These are phyloP conservation scores for Catagonus wagneri DNA, from an alignment of 2,113 vertebrate species.

Conservation along the genomic window DNA sequence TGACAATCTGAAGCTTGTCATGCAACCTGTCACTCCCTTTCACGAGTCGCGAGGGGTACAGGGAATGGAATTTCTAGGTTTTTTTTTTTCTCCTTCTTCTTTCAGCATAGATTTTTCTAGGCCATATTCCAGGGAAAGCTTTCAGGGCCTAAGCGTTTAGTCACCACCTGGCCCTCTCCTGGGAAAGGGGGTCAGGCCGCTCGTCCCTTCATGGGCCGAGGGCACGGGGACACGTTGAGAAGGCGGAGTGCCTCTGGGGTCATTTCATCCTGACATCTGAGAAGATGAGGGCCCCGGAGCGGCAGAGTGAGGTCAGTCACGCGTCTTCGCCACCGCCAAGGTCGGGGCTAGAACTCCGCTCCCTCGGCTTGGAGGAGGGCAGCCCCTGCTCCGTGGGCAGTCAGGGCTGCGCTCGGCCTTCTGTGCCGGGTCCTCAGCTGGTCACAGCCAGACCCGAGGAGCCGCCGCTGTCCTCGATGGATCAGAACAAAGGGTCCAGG, in stretches of 20 bases:
- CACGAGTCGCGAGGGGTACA: background rate
- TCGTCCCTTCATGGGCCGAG: accelerated
- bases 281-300: background rate
- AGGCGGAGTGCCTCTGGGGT: accelerated
- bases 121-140: background rate
- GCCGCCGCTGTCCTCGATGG: accelerated
- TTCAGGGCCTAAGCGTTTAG: background rate
- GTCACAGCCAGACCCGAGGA: background rate
- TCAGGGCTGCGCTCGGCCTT: accelerated
- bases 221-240: accelerated
- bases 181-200: background rate
- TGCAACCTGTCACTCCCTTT: constrained; percentile 61
- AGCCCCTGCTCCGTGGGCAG: accelerated
- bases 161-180: background rate
- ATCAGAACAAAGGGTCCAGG: accelerated
- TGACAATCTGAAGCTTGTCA: constrained; percentile 9
- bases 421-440: accelerated
- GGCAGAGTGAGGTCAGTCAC: accelerated
- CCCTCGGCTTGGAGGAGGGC: accelerated
- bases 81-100: too few species aligned
- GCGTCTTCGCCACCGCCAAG: accelerated
- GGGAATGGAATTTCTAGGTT: constrained; percentile 45
- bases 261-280: too few species aligned
- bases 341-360: background rate
- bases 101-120: constrained; percentile 37